Base-by-base conservation (phyloP, 35 echinoderm and acorn worm species). In the Patiria miniata region DNA sequence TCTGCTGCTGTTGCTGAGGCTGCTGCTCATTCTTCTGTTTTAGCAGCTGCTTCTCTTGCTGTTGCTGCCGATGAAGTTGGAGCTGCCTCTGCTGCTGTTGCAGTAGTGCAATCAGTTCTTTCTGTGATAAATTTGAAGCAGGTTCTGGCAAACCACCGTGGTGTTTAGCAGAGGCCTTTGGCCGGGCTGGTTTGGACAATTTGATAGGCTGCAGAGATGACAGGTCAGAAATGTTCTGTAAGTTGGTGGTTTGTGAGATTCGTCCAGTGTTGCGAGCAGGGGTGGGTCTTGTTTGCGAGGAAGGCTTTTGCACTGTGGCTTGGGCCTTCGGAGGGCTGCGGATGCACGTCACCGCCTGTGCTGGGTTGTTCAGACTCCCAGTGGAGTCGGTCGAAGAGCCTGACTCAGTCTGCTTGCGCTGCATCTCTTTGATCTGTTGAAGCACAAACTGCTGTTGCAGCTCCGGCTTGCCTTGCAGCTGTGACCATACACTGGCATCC, bases 371-470 rank as follows among this genome's bases (percentile, higher is more conserved):
- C 26, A 73, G 30, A 28, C 65, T 30, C 2, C 19, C 65, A 2
- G 14, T 9, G 14, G 65, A 26, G 14, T 18, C 10, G 15, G 0
- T 73, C 23, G 9, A 12, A 14, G 65, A 36, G 26, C 65, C 65
- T 10, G 34, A 14, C 34, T 26, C 65, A 10, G 26, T 10, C 26
- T 73, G 65, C 29, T 73, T 73, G 26, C 34, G 65, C 65, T 73
- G 65, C 65, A 73, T 73, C 34, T 73, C 65, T 73, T 30, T 73
- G 37, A 84, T 84, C 33, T 84, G 82, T 14, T 84, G 53, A n/a
- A 84, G 55, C 34, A 84, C 53, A 37, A 84, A n/a, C 57, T 84
- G 82, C 54, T 84, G 82, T 36, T 84, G 82, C 19, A 84, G 82
- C 10, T 84, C 28, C 19, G 82, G 82, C 37, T 84, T 84, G 38